A percentile compares a stretch with the other conserved stretches of the same genome.
Evolutionary conservation across 2,113 vertebrate species (phyloP).

Genomic region (Apodemus sylvaticus): DNA sequence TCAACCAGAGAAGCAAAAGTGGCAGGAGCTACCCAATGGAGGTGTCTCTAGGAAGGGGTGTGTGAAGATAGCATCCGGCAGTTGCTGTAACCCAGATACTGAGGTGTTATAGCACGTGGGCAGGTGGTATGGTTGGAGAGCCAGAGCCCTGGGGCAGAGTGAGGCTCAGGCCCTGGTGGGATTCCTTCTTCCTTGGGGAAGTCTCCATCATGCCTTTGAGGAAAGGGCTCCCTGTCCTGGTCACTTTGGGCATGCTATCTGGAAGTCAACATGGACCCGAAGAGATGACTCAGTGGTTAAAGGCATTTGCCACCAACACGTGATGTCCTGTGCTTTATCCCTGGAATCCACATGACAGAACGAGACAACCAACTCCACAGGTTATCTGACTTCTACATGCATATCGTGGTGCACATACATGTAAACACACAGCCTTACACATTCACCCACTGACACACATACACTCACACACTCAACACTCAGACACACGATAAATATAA

Average conservation of each 20-base stretch:
- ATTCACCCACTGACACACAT: not conserved
- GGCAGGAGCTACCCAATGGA: not conserved
- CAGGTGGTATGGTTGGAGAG: not conserved
- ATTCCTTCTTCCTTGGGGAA: not conserved
- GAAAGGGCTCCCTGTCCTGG: not conserved
- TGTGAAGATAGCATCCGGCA: too few species aligned
- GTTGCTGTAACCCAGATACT: too few species aligned
- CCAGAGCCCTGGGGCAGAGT: not conserved
- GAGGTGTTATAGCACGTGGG: too few species aligned
- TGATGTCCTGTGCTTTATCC: not conserved
- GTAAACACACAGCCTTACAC: not conserved
- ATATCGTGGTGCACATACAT: too few species aligned
- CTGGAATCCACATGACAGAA: not conserved
- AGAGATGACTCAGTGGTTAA: not conserved
- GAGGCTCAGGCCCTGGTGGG: fast-evolving
- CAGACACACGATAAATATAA: not conserved
- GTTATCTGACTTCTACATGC: not conserved
- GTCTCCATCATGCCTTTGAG: not conserved
- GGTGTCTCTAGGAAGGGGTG: not conserved
- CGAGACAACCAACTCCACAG: not conserved
- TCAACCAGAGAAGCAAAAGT: not conserved
- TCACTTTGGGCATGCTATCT: not conserved
- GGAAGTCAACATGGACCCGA: not conserved
- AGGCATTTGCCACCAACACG: not conserved
- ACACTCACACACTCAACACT: not conserved